Conservation (phyloP, 23 tunicate genomes). For the Styela clava region DNA sequence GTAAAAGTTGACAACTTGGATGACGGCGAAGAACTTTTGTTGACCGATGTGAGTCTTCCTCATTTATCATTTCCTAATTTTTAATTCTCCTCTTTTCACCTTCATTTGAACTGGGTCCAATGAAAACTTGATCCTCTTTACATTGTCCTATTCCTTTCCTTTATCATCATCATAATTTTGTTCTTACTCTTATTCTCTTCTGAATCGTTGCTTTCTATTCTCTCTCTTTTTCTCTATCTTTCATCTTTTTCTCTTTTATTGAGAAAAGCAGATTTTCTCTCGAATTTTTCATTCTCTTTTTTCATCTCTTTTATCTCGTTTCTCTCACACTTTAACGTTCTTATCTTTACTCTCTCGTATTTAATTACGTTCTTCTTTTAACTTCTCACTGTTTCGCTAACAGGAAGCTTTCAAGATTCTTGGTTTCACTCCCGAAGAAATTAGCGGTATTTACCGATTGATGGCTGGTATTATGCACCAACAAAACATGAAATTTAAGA, state of each 20-base stretch:
- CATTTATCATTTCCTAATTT: background rate
- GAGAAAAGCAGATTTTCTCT: background rate
- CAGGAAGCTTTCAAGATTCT: slow-evolving; percentile 90
- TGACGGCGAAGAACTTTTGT: slow-evolving; percentile 35
- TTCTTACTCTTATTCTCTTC: no score
- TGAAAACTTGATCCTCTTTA: no score
- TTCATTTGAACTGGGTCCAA: background rate
- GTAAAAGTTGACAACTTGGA: slow-evolving; percentile 26
- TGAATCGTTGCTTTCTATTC: no score
- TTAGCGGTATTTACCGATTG: slow-evolving; percentile 72
- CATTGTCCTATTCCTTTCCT: no score
- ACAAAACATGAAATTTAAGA: slow-evolving; percentile 85
- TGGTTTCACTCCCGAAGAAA: slow-evolving; percentile 87
- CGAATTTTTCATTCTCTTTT: no score
- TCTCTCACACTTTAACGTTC: no score
- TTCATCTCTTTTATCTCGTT: no score
- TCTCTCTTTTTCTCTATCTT: background rate
- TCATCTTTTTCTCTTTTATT: background rate
- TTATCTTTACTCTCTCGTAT: no score
- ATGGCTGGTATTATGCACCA: slow-evolving; percentile 93
- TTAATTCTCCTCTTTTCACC: background rate
- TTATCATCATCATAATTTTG: no score
- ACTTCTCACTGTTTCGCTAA: background rate
- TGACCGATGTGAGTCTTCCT: slow-evolving; percentile 16
- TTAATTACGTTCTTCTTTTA: no score